Base-by-base conservation (phyloP, 2,888 invertebrate genomes). In the Drosophila atroscutellata region DNA sequence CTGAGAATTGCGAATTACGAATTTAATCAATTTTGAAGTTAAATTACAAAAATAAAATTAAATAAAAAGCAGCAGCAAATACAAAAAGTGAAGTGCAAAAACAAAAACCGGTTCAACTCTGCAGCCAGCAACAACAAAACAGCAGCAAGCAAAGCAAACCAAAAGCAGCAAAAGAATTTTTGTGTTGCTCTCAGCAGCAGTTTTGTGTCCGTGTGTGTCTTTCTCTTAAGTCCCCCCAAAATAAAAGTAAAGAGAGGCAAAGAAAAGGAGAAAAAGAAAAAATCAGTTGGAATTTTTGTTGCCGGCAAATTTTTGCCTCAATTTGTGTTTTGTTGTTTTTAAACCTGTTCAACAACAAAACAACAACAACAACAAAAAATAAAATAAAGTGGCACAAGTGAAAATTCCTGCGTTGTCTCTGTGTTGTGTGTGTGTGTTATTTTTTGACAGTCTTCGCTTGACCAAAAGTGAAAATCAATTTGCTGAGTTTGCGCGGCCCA, bases 391-490 rank as follows among this genome's bases (percentile, higher is more conserved):
- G 90, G 86, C 86, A 86, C 86, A 86, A 86, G 86, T 90, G 89
- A 86, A 90, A 86, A 86, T 90, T 86, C 89, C 86, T 86, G 82
- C 73, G 89, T 81, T 70, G 39, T 65, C 62, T 68, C 58, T 70
- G 63, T 77, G 67, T 66, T 57, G 64, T 71, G 24, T 70, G 34
- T 49, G 60, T 62, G n/a, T 62, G 42, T 73, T 61, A 72, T 67
- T 81, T 78, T 86, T 86, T 80, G 82, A 89, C 87, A 87, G 62
- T 83, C 45, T 24, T 45, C 24, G 45, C 77, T 80, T 75, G 64
- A 75, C 89, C 89, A 85, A 85, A 85, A 85, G 85, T 85, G 85
- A 85, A 85, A 85, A 85, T 85, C 89, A 87, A 85, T 89, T 89
- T 81, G 80, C 71, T 74, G 73, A 89, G 84, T 54, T 80, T 87